These are phyloP conservation scores for Calyptommatus sinebrachiatus DNA, from an alignment of 2,113 vertebrate genomes.

Conservation along the genomic window DNA sequence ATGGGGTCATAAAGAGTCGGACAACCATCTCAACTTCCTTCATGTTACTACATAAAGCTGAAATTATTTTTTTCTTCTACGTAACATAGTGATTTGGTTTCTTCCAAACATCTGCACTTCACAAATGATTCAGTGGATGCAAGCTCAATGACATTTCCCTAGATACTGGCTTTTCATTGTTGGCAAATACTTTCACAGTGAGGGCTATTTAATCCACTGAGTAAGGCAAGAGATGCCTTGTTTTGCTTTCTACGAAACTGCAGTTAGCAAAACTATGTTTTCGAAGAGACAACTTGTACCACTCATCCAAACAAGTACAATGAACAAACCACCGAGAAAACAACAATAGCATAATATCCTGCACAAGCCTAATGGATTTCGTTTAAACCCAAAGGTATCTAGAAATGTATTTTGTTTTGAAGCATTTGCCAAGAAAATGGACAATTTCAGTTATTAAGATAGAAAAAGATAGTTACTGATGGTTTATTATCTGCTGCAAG, in stretches of 20 bases:
- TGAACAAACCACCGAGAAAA: background rate
- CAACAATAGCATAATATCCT: background rate
- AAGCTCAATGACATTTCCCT: no score
- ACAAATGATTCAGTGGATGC: no score
- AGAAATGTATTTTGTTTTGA: background rate
- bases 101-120: no score
- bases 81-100: no score
- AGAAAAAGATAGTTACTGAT: conserved; percentile 35
- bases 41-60: background rate
- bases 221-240: no score
- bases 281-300: no score
- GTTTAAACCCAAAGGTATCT: background rate
- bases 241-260: no score
- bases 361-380: conserved; percentile 26
- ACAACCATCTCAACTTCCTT: background rate
- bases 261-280: no score
- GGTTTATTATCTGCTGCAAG: conserved; percentile 31
- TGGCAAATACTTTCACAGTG: no score
- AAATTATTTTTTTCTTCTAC: no score
- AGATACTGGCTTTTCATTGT: no score
- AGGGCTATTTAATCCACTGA: no score
- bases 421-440: conserved; percentile 5
- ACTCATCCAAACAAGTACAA: accelerated
- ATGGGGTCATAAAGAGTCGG: background rate
- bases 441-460: conserved; percentile 34